phyloP scores from a whole-genome alignment of 1,140 invertebrate species.

The Scaptomyza montana region DNA sequence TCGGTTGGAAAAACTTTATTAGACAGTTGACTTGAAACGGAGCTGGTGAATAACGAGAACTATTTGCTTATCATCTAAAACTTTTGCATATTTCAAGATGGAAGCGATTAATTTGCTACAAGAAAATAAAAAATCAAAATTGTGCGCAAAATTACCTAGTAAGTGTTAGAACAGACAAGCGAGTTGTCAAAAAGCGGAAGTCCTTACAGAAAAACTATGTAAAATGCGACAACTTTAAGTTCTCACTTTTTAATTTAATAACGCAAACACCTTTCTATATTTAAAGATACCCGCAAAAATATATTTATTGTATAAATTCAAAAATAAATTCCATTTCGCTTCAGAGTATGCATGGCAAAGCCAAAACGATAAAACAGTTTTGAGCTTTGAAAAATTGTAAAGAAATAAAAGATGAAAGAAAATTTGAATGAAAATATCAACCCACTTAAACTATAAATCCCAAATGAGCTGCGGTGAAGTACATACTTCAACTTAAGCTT shows the following conservation, averaged over 20 bases:
- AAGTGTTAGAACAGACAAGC: too few relatives aligned
- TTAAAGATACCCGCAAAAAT: too few relatives aligned
- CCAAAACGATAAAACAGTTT: slow-evolving; percentile 1
- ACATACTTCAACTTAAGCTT: background rate
- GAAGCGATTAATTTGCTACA: background rate
- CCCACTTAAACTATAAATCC: background rate
- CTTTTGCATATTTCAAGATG: background rate
- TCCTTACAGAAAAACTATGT: too few relatives aligned
- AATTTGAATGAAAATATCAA: slow-evolving; percentile 1
- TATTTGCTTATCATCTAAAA: background rate
- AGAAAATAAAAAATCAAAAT: slow-evolving; percentile 1
- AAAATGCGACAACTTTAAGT: too few relatives aligned
- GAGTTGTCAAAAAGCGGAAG: too few relatives aligned
- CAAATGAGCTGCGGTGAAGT: background rate
- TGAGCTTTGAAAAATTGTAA: too few relatives aligned
- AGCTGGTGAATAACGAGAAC: background rate
- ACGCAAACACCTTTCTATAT: too few relatives aligned
- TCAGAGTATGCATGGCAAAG: background rate
- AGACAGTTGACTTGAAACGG: slow-evolving; percentile 17
- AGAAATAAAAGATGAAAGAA: background rate
- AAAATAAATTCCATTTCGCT: background rate
- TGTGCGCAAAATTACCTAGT: too few relatives aligned
- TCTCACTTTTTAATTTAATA: too few relatives aligned
- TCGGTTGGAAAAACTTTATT: slow-evolving; percentile 34
- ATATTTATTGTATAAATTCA: background rate